Evolutionary conservation across 2,113 vertebrate species (phyloP).

Genomic region (Scopus umbretta): DNA sequence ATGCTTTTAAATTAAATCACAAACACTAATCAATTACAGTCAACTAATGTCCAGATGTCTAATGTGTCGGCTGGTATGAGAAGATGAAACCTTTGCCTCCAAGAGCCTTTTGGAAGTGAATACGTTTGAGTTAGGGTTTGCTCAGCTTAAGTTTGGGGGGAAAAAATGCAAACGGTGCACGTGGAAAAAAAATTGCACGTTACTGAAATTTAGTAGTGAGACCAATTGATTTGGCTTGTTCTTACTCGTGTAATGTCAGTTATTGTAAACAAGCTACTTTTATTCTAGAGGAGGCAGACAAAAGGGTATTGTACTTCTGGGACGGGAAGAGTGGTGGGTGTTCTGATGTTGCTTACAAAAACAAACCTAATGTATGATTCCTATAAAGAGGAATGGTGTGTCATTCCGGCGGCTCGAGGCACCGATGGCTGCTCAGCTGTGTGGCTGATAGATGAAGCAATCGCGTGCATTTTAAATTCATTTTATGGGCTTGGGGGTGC

Average conservation of each 20-base stretch:
- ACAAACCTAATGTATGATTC: neutral
- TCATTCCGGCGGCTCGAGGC: neutral
- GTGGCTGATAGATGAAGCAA: neutral
- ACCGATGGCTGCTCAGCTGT: neutral
- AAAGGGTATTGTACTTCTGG: neutral
- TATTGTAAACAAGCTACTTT: neutral
- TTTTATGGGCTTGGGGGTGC: neutral
- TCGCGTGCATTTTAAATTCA: rapidly evolving
- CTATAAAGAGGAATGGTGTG: neutral
- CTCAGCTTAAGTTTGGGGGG: neutral
- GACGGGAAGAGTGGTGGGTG: neutral
- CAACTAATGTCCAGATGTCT: conserved; percentile 23
- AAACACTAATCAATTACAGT: conserved; percentile 51
- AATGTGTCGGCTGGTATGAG: neutral
- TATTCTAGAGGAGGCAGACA: neutral
- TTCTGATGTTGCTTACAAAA: neutral
- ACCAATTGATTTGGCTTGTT: neutral
- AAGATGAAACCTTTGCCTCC: neutral
- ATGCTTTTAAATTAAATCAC: conserved; percentile 63
- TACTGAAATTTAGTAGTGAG: neutral
- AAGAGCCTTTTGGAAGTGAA: neutral
- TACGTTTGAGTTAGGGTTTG: neutral
- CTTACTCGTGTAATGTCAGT: neutral
- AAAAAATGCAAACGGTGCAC: neutral
- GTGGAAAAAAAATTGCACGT: rapidly evolving